phyloP scores from a whole-genome alignment of 2,113 vertebrate species.

The Siphamia tubifer region DNA sequence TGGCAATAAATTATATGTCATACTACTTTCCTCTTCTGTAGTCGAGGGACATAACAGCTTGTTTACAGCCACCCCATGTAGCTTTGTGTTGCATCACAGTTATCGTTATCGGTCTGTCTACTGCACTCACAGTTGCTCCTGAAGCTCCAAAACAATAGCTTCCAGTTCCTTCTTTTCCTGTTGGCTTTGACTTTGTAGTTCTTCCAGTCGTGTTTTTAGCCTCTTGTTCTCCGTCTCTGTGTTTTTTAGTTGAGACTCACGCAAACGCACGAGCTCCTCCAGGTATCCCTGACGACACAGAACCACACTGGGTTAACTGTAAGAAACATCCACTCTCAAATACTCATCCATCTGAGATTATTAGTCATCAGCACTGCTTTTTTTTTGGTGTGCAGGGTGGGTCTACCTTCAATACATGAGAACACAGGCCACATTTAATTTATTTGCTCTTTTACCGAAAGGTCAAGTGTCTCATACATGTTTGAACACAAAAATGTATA shows the following conservation, averaged over 20 bases:
- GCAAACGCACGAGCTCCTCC: constrained; percentile 93
- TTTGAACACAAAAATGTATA: background rate
- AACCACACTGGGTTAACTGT: background rate
- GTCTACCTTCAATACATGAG: too few species aligned
- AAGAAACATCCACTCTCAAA: background rate
- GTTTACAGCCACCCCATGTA: too few species aligned
- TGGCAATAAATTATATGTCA: too few species aligned
- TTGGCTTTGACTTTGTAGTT: constrained; percentile 86
- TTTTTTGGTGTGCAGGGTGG: too few species aligned
- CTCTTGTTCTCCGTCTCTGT: constrained; percentile 91
- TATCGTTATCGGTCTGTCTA: too few species aligned
- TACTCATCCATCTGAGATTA: background rate
- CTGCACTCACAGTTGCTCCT: constrained; percentile 91
- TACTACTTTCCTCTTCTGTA: too few species aligned
- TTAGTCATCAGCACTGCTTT: too few species aligned
- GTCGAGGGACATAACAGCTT: too few species aligned
- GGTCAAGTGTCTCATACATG: background rate
- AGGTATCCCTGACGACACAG: constrained; percentile 86
- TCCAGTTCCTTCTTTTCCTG: constrained; percentile 94
- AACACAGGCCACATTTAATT: too few species aligned
- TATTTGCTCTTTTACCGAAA: too few species aligned
- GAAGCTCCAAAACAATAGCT: constrained; percentile 91
- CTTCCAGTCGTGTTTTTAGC: constrained; percentile 87
- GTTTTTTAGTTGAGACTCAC: constrained; percentile 97
- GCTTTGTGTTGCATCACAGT: too few species aligned